phyloP scores from a whole-genome alignment of 2,113 vertebrate species.

The Corvus hawaiiensis region DNA sequence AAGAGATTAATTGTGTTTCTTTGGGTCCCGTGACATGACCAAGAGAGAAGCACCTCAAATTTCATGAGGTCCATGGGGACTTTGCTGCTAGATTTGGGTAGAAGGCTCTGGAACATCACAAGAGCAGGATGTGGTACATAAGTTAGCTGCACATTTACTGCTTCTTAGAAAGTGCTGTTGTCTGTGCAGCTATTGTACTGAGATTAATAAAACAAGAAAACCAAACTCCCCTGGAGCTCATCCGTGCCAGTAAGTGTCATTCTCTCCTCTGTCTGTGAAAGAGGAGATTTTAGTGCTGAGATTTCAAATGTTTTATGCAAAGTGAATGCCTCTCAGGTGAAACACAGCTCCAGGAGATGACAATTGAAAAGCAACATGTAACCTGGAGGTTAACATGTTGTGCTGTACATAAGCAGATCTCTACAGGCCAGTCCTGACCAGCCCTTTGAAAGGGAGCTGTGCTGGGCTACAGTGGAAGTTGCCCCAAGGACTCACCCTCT shows the following conservation, averaged over 20 bases:
- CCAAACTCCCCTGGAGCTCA: neutral
- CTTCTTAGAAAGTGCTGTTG: neutral
- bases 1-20: neutral
- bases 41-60: neutral
- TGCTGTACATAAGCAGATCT: neutral
- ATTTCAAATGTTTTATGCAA: neutral
- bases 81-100: neutral
- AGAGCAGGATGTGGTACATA: neutral
- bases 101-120: neutral
- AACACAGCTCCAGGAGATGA: neutral
- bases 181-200: neutral
- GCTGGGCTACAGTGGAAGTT: neutral
- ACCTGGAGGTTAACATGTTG: accelerated
- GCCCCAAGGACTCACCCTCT: neutral
- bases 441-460: neutral
- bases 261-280: neutral
- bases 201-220: neutral
- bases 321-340: neutral
- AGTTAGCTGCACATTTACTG: neutral
- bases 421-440: neutral
- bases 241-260: neutral
- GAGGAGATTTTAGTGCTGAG: neutral
- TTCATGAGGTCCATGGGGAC: neutral
- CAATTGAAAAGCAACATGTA: neutral
- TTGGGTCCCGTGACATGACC: neutral